These are phyloP conservation scores for Eufriesea mexicana DNA, from an alignment of 1,140 invertebrate genomes.

Conservation along the genomic window DNA sequence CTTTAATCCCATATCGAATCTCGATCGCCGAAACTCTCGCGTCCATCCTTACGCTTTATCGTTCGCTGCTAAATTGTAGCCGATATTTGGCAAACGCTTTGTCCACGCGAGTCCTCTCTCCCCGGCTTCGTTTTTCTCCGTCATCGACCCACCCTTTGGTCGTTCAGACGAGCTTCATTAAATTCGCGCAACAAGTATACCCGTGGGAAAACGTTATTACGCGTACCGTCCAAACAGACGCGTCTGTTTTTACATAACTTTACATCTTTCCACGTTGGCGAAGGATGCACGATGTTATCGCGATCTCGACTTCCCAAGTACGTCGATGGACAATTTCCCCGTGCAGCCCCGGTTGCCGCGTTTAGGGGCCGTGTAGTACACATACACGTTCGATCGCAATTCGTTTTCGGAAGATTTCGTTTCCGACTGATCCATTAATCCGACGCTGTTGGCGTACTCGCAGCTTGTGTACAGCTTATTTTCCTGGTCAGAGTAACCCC, in stretches of 20 bases:
- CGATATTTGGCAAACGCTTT: background rate
- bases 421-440: background rate
- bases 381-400: background rate
- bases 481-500: conserved; percentile 13
- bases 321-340: too few relatives aligned
- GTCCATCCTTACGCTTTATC: background rate
- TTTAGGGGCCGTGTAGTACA: too few relatives aligned
- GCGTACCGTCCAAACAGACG: background rate
- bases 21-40: background rate
- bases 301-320: background rate
- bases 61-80: background rate
- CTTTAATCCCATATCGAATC: background rate
- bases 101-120: background rate
- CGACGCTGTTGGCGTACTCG: conserved; percentile 15
- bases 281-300: background rate
- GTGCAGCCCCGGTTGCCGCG: too few relatives aligned
- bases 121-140: too few relatives aligned
- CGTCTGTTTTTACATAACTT: too few relatives aligned
- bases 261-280: too few relatives aligned
- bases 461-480: conserved; percentile 33
- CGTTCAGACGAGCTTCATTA: background rate
- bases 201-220: background rate
- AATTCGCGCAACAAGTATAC: background rate
- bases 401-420: background rate
- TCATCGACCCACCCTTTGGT: background rate